phyloP scores from a whole-genome alignment of 2,797 vertebrate genomes.

The Tapirus indicus region DNA sequence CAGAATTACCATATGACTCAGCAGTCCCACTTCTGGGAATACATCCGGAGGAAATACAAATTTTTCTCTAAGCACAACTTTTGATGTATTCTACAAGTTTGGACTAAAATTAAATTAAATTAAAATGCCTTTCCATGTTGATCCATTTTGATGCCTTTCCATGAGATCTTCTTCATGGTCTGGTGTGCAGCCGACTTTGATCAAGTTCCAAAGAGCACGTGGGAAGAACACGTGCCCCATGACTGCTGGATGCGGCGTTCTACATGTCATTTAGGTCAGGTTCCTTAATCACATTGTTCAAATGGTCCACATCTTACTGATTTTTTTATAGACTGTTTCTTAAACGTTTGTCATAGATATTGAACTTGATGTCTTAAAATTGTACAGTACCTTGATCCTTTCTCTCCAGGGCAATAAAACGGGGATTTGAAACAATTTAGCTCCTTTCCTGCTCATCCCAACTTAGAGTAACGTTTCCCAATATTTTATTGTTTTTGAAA shows the following conservation, averaged over 20 bases:
- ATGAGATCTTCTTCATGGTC: not conserved
- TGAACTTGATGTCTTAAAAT: not conserved
- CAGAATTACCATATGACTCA: not conserved
- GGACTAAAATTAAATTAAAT: too few relatives aligned
- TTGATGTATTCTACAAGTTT: not conserved
- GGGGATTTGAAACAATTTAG: not conserved
- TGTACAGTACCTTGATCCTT: not conserved
- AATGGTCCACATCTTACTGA: too few relatives aligned
- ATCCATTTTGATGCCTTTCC: not conserved
- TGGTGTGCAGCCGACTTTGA: not conserved
- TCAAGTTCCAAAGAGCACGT: too few relatives aligned
- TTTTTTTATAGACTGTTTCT: not conserved
- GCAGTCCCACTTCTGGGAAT: not conserved
- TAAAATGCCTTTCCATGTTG: not conserved
- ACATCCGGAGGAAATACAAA: not conserved
- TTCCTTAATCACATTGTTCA: too few relatives aligned
- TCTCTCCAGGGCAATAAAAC: not conserved
- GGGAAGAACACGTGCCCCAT: not conserved
- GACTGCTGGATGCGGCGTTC: not conserved
- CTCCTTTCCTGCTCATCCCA: not conserved
- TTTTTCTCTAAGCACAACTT: not conserved
- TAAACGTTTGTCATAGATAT: not conserved
- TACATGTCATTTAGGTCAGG: fast-evolving
- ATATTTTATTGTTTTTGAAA: not conserved
- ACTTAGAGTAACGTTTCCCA: not conserved